Evolutionary conservation across 2,797 vertebrate species (phyloP).

Genomic region (Paramormyrops hopkinsi): DNA sequence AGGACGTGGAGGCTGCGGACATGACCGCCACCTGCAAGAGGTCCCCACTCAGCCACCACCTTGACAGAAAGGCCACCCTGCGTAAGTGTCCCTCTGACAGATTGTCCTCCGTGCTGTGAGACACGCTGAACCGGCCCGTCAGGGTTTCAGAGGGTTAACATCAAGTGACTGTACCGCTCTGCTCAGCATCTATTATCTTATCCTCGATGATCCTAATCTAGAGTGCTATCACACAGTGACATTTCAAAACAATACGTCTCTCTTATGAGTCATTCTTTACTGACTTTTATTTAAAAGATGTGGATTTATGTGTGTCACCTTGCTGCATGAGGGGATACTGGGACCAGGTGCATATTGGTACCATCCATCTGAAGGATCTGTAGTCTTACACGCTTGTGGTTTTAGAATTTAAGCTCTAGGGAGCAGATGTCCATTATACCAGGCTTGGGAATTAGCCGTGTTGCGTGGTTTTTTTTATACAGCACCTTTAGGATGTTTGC

Average conservation of each 20-base stretch:
- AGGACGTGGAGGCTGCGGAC: conserved; percentile 77
- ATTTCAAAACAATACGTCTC: neutral
- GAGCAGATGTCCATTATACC: neutral
- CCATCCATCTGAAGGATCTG: neutral
- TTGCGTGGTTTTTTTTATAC: neutral
- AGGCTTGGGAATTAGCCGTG: neutral
- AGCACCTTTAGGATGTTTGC: neutral
- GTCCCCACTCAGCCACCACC: conserved; percentile 42
- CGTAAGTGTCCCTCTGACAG: conserved; percentile 44
- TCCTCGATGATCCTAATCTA: neutral
- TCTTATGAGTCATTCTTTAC: neutral
- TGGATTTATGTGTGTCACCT: neutral
- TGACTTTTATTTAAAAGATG: neutral
- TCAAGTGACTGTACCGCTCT: neutral
- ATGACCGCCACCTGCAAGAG: conserved; percentile 60
- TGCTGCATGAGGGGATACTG: neutral
- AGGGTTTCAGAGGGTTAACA: neutral
- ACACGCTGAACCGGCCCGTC: neutral
- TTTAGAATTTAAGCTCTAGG: neutral
- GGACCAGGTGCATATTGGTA: neutral
- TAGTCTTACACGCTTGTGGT: neutral
- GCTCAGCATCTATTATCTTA: neutral
- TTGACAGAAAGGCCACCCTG: conserved; percentile 50
- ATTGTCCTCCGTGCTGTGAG: neutral
- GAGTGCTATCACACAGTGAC: neutral